These are phyloP conservation scores for Ammodytes marinus DNA, from an alignment of 2,113 vertebrate species.

Conservation along the genomic window DNA sequence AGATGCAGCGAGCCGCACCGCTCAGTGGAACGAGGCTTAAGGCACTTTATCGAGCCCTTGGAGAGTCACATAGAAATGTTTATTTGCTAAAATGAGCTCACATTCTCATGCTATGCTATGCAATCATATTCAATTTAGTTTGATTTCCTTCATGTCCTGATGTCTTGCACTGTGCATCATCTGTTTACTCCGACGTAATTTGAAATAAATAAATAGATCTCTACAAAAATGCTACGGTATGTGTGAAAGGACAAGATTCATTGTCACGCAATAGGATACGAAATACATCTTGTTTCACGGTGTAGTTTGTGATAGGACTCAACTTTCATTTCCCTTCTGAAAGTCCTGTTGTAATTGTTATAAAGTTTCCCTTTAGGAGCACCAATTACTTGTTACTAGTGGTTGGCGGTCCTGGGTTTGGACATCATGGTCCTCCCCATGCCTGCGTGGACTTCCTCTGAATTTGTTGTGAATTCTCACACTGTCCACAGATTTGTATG, in stretches of 20 bases:
- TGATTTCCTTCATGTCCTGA: slow-evolving; percentile 24
- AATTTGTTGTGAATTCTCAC: background rate
- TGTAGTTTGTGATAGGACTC: background rate
- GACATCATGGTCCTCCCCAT: background rate
- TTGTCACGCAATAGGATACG: background rate
- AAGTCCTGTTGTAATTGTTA: background rate
- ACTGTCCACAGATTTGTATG: no score
- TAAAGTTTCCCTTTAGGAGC: background rate
- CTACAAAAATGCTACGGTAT: slow-evolving; percentile 7
- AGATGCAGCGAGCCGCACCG: no score
- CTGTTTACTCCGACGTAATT: slow-evolving; percentile 26
- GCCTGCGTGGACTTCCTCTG: no score
- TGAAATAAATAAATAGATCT: background rate
- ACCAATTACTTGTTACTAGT: background rate
- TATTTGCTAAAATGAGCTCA: slow-evolving; percentile 60
- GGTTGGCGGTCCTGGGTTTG: background rate
- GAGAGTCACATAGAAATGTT: slow-evolving; percentile 45
- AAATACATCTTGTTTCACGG: background rate
- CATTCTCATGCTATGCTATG: slow-evolving; percentile 48
- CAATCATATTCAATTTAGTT: slow-evolving; percentile 31
- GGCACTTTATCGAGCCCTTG: slow-evolving; percentile 16
- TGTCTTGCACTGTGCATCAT: slow-evolving; percentile 6
- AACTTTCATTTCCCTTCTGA: background rate
- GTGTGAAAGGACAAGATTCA: slow-evolving; percentile 15
- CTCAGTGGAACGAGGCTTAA: no score